Evolutionary conservation across 2,797 vertebrate species (phyloP).

Genomic region (Chelon auratus): DNA sequence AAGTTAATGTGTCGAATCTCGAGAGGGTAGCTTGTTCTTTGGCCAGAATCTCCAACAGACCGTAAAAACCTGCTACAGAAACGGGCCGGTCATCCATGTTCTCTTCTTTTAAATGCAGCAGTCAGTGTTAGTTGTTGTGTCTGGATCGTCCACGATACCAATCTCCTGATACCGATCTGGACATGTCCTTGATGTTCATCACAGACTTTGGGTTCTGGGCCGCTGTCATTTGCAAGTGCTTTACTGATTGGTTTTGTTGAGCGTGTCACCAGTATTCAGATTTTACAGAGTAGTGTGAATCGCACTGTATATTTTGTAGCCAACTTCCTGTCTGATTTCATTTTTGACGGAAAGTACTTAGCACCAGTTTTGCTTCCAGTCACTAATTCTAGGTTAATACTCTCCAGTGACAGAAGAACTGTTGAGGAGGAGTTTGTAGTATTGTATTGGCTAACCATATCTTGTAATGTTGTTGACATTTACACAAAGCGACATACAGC

Average conservation of each 20-base stretch:
- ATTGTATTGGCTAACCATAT: neutral
- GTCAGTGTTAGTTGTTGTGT: no score
- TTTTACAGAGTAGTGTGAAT: neutral
- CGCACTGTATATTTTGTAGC: neutral
- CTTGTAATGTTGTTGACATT: constrained; percentile 8
- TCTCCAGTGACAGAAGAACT: neutral
- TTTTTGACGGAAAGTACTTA: neutral
- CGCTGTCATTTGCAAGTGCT: neutral
- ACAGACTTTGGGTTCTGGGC: neutral
- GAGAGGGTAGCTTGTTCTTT: no score
- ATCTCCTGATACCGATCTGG: no score
- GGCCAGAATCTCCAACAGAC: no score
- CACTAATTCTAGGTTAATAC: neutral
- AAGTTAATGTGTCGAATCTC: no score
- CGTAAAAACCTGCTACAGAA: no score
- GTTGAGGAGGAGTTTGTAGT: neutral
- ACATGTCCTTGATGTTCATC: neutral
- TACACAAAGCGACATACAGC: neutral
- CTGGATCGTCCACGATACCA: no score
- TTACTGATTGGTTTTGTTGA: neutral
- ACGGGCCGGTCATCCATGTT: no score
- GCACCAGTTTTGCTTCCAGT: neutral
- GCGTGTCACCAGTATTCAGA: neutral
- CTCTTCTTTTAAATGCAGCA: no score
- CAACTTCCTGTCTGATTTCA: neutral